These are phyloP conservation scores for Galerucella pusilla DNA, from an alignment of 2,888 invertebrate species.

Conservation along the genomic window DNA sequence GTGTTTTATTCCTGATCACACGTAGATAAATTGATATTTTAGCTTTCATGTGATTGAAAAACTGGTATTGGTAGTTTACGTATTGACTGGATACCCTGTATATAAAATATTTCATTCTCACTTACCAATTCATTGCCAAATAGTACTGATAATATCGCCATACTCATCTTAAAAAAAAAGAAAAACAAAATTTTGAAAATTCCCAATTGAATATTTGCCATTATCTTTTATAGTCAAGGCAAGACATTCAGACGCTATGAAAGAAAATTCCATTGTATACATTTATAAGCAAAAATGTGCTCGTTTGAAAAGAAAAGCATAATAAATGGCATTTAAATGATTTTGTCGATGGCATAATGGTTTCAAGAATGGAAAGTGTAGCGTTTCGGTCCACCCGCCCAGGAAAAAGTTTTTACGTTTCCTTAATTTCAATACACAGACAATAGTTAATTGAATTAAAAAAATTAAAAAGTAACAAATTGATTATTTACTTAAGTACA, in stretches of 20 bases:
- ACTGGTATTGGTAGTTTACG: too few species aligned
- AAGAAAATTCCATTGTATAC: neutral
- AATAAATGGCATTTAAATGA: neutral
- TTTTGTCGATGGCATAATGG: too few species aligned
- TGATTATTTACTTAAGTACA: too few species aligned
- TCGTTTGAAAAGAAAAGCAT: neutral
- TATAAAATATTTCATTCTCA: neutral
- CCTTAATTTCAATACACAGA: too few species aligned
- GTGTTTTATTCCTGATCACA: too few species aligned
- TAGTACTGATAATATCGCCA: neutral
- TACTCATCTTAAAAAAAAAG: conserved; percentile 3
- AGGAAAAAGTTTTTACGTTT: too few species aligned
- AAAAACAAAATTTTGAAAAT: neutral
- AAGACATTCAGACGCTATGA: conserved; percentile 7
- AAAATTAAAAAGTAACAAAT: too few species aligned
- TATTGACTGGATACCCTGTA: neutral
- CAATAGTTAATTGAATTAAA: too few species aligned
- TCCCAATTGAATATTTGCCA: conserved; percentile 6
- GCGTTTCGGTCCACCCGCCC: too few species aligned
- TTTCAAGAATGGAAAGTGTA: too few species aligned
- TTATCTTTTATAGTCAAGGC: conserved; percentile 6
- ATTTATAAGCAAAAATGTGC: neutral
- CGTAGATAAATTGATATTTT: too few species aligned
- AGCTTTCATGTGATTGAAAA: too few species aligned
- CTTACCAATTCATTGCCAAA: neutral